Evolutionary conservation across 2,888 invertebrate species (phyloP), one percentile per base, ranked within the genome.

Genomic region (Drosophila mercatorum): DNA sequence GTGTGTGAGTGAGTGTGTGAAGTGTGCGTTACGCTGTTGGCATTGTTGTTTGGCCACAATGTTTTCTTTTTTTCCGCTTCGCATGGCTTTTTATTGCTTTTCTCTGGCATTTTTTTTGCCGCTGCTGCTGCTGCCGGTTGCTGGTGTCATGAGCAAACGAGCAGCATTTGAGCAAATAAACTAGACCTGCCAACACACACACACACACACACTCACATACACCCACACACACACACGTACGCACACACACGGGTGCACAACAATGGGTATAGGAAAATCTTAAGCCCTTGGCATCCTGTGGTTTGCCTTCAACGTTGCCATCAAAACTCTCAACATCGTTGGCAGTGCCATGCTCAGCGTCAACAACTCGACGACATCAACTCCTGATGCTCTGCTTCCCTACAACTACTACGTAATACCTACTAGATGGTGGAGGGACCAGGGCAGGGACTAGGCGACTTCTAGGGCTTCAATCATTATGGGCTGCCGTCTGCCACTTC

Each of bases 81-180:
- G 78, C 75, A 75, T 73, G 72, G 86, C 75, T 83, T 86, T 89
- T 89, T 89, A 87, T 86, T 88, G 88, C 79, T 88, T 88, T 87
- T 68, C 71, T 74, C 57, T 55, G 44, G 56, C 38, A 60, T 38
- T 56, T 58, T 55, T 65, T 73, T 44, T 65, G 72, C 64, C 66
- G 55, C 26, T 55, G 22, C 66, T 68, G 57, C 17, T 55, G 36
- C 22, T 77, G 84, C 65, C 72, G 81, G 58, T 76, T 68, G 75
- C 80, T 82, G 82, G 89, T 90, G 89, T 90, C 89, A 87, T 83
- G 89, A 79, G 85, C 81, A 88, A 81, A 78, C 83, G 85, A 87
- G 90, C 76, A 80, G 88, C 83, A 80, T 88, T 88, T 81, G 77
- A 71, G 82, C 83, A 83, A 83, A 88, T 81, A 90, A 82, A 85